Evolutionary conservation across 2,888 invertebrate genomes (phyloP).

Genomic region (Catocala sponsa): DNA sequence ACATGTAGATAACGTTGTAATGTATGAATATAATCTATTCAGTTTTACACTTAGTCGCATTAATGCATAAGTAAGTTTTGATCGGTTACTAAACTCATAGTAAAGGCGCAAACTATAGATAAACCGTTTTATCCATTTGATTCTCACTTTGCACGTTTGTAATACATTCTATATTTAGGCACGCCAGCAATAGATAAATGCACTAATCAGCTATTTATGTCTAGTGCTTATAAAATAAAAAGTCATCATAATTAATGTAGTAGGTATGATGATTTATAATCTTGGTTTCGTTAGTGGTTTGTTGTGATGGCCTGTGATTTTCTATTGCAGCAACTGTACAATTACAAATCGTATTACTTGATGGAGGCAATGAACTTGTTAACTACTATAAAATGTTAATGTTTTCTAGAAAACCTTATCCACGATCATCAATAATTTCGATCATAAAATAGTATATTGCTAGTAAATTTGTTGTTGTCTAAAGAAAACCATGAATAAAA

Average conservation of each 20-base stretch:
- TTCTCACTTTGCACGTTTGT: neutral
- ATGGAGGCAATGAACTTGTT: neutral
- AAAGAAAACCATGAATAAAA: neutral
- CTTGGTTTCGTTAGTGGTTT: no score
- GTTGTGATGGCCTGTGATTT: no score
- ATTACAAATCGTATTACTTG: no score
- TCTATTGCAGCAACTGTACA: neutral
- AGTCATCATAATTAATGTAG: no score
- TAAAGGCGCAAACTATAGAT: neutral
- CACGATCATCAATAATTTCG: slow-evolving; percentile 1
- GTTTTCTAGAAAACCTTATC: slow-evolving; percentile 4
- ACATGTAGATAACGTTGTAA: slow-evolving; percentile 5
- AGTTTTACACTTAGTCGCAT: slow-evolving; percentile 2
- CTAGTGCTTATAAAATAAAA: no score
- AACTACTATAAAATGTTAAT: neutral
- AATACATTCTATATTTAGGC: no score
- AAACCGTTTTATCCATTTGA: neutral
- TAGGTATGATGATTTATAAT: no score
- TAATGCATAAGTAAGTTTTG: neutral
- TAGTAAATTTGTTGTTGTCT: slow-evolving; percentile 1
- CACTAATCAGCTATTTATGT: no score
- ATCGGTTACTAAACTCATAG: slow-evolving; percentile 1
- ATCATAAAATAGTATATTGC: slow-evolving; percentile 1
- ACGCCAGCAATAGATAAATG: no score
- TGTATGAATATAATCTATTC: slow-evolving; percentile 9